Evolutionary conservation across 2,113 vertebrate species (phyloP), one percentile per base, ranked within the genome.

Genomic region (Platysternon megacephalum): DNA sequence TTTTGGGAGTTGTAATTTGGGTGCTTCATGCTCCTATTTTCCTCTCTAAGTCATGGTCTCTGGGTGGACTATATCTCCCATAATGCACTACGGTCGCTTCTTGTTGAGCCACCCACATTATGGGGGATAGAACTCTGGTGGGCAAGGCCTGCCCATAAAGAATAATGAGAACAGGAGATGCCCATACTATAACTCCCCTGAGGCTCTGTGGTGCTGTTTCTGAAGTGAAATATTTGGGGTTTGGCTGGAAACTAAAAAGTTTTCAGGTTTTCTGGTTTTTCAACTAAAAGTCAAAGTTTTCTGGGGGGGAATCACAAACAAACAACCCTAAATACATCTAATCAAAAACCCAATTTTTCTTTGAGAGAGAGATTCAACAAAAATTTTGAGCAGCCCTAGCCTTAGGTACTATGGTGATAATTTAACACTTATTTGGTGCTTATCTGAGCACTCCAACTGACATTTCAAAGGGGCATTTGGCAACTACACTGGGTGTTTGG

Each of bases 401-500:
- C 22, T 24, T 32, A 12, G 87, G 94, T 91, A 82, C 82, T 86
- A 68, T 2, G 0, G 10, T 19, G 87, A 89, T 76, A 65, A 96
- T 89, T 32, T 17, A 91, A 95, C 82, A 91, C 84, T 88, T 78
- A 11, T 21, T 5, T 85, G 89, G 95, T 94, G 94, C 82, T 96
- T 97, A 35, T 35, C 92, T 55, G 91, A 79, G 26, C 49, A 65
- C 85, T 93, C 79, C 91, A 91, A 96, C 93, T 86, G 85, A 89
- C 94, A 97, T 85, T 85, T 55, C 49, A 83, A 96, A 89, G 89
- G 88, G 84, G 92, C 87, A 0, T 91, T 96, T 96, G 94, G 92
- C 95, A 96, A 82, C 85, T 92, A 85, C 87, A 90, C 92, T 87
- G 56, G 84, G 94, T 96, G 96, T 91, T 81, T 92, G 83, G n/a